phyloP scores from a whole-genome alignment of 2,888 invertebrate genomes.

The Eudasyphora cyanicolor region DNA sequence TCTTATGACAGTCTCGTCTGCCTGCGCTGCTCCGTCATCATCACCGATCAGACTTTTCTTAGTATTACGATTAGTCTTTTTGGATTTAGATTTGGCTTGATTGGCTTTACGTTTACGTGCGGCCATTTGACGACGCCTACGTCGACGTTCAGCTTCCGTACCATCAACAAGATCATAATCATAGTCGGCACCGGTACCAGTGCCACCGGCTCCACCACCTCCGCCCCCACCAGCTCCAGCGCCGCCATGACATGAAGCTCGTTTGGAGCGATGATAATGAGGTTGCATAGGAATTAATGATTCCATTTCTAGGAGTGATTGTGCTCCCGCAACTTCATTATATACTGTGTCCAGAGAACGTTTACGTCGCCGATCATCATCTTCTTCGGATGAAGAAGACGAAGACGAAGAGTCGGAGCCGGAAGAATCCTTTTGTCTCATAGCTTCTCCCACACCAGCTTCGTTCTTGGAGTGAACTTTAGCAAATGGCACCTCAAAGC shows the following conservation, averaged over 20 bases:
- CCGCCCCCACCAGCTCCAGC: not conserved
- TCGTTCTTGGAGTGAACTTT: constrained; percentile 63
- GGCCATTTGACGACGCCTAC: constrained; percentile 55
- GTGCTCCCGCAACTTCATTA: not conserved
- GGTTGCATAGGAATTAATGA: not conserved
- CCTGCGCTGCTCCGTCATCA: not conserved
- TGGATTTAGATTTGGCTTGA: constrained; percentile 44
- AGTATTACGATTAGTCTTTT: constrained; percentile 61
- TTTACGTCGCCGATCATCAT: constrained; percentile 66
- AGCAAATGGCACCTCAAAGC: constrained; percentile 66
- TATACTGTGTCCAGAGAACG: constrained; percentile 37
- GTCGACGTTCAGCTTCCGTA: too few species aligned
- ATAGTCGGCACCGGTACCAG: constrained; percentile 37
- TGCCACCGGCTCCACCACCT: constrained; percentile 32
- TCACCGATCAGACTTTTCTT: constrained; percentile 55
- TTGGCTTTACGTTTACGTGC: constrained; percentile 63
- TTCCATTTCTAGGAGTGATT: constrained; percentile 1
- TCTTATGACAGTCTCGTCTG: constrained; percentile 23
- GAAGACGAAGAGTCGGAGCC: constrained; percentile 41
- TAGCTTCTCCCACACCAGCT: constrained; percentile 70
- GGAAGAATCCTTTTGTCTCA: constrained; percentile 62
- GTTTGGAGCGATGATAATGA: constrained; percentile 67
- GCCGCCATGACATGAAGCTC: constrained; percentile 66
- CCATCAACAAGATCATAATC: constrained; percentile 66
- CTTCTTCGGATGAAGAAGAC: constrained; percentile 67